Evolutionary conservation across 2,113 vertebrate species (phyloP).

Genomic region (Hepsetus odoe): DNA sequence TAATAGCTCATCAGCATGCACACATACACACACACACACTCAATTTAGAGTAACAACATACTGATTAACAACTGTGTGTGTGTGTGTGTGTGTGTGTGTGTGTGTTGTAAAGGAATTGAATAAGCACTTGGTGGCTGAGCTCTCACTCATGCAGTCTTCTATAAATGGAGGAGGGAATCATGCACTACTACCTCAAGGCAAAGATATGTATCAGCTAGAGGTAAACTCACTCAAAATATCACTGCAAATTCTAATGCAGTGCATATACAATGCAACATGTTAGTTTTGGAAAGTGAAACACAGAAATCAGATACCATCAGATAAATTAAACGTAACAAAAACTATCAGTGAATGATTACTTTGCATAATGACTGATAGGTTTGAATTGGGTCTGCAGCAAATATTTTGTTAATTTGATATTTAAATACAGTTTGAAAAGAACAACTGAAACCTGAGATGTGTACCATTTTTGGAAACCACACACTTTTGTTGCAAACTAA

Average conservation of each 20-base stretch:
- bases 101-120: constrained; percentile 79
- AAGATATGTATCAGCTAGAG: constrained; percentile 87
- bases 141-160: constrained; percentile 77
- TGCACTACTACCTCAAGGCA: constrained; percentile 77
- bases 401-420: too few relatives aligned
- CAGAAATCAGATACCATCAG: too few relatives aligned
- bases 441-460: too few relatives aligned
- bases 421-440: too few relatives aligned
- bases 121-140: constrained; percentile 83
- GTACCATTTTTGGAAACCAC: too few relatives aligned
- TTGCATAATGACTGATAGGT: too few relatives aligned
- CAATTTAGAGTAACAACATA: background rate
- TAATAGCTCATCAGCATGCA: background rate
- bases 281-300: too few relatives aligned
- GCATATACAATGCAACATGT: too few relatives aligned
- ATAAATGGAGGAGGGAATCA: constrained; percentile 77
- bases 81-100: background rate
- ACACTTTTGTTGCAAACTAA: too few relatives aligned
- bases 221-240: constrained; percentile 59
- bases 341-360: too few relatives aligned
- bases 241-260: background rate
- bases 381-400: too few relatives aligned
- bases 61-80: background rate
- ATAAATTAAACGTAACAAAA: too few relatives aligned
- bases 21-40: background rate